Conservation (phyloP, 2,113 vertebrate genomes). For the Rhineura floridana region DNA sequence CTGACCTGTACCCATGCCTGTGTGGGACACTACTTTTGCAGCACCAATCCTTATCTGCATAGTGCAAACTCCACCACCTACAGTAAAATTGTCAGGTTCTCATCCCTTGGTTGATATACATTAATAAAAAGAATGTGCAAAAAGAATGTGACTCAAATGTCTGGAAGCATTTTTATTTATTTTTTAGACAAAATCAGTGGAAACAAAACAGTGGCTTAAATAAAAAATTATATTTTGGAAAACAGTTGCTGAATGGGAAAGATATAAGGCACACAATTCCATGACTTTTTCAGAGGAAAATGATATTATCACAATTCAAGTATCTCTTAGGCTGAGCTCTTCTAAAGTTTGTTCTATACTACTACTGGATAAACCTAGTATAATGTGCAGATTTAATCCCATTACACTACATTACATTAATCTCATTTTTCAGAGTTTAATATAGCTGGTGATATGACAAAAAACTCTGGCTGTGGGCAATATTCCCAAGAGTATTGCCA, state of each 20-base stretch:
- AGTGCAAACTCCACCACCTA: background rate
- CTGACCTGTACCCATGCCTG: no score
- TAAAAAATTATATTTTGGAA: fast-evolving
- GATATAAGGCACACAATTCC: background rate
- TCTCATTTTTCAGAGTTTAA: conserved; percentile 57
- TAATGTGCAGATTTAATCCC: conserved; percentile 57
- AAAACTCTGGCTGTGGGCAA: conserved; percentile 9
- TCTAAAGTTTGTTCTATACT: conserved; percentile 47
- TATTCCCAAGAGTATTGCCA: background rate
- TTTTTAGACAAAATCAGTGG: background rate
- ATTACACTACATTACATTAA: no score
- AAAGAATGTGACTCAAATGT: background rate
- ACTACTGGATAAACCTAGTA: conserved; percentile 47
- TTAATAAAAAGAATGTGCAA: background rate
- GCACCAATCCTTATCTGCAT: background rate
- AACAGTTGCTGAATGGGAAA: background rate
- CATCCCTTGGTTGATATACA: background rate
- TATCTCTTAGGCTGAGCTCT: conserved; percentile 34
- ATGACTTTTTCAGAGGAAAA: conserved; percentile 34
- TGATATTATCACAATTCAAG: conserved; percentile 41
- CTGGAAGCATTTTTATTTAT: background rate
- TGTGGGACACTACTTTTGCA: background rate
- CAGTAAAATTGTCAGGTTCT: background rate
- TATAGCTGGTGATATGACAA: conserved; percentile 42
- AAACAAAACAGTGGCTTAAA: background rate